Percentiles rank a stretch among this genome's conserved stretches.
Conservation (phyloP, 2,113 vertebrate species). For the Kryptolebias marmoratus region DNA sequence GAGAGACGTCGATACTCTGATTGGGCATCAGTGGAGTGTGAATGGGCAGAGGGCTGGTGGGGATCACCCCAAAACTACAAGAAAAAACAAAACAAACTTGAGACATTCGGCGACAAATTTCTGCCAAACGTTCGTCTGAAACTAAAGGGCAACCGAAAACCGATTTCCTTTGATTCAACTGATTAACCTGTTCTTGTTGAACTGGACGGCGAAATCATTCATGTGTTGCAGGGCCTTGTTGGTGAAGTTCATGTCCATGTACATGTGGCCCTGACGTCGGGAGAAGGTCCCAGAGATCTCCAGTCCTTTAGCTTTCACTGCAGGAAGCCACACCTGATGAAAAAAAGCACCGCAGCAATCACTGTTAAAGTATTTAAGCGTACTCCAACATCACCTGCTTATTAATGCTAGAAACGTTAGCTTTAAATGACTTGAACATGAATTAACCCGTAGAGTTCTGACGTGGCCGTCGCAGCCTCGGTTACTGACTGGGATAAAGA, state of each 20-base stretch:
- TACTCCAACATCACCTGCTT: no score
- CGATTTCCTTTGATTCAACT: neutral
- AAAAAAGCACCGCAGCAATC: neutral
- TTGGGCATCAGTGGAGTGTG: constrained; percentile 98
- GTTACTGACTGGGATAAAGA: neutral
- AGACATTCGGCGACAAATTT: neutral
- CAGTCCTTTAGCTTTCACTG: constrained; percentile 96
- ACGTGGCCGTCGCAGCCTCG: neutral
- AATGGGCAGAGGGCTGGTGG: constrained; percentile 91
- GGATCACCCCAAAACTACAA: constrained; percentile 93
- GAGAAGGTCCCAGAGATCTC: constrained; percentile 97
- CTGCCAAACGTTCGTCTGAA: neutral
- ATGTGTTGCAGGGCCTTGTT: constrained; percentile 99
- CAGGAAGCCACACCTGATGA: constrained; percentile 93
- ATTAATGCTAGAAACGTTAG: no score
- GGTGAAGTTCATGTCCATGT: constrained; percentile 99
- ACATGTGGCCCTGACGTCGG: constrained; percentile 96
- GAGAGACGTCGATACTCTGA: constrained; percentile 94
- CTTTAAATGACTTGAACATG: no score
- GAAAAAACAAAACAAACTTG: neutral
- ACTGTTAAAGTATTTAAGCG: neutral
- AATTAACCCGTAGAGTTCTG: no score
- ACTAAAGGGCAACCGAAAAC: neutral
- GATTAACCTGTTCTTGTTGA: constrained; percentile 98
- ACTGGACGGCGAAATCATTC: constrained; percentile 98